Percentiles rank a stretch among this genome's conserved stretches.
These are phyloP conservation scores for Spongilla lacustris DNA, from an alignment of 37 sponge, comb jelly and placozoan genomes.

Conservation along the genomic window DNA sequence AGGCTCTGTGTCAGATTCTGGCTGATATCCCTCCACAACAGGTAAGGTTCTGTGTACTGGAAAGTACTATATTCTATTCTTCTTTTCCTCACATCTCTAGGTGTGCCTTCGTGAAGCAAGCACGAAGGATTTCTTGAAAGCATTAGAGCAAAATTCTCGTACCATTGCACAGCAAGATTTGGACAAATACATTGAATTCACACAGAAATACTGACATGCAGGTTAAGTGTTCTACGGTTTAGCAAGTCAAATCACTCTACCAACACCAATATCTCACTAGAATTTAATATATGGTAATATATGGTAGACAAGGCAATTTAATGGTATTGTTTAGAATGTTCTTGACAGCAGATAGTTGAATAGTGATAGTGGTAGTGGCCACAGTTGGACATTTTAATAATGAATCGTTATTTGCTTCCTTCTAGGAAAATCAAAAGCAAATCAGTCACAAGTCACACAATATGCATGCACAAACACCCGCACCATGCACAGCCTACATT, in stretches of 20 bases:
- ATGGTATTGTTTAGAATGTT: slow-evolving; percentile 73
- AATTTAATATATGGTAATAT: slow-evolving; percentile 1
- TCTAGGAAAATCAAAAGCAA: too few species aligned
- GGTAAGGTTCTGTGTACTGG: slow-evolving; percentile 6
- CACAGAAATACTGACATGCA: slow-evolving; percentile 34
- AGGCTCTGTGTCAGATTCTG: slow-evolving; percentile 11
- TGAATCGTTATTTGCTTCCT: too few species aligned
- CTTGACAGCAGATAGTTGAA: slow-evolving; percentile 91
- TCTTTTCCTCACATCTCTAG: neutral
- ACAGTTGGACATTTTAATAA: too few species aligned
- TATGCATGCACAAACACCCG: too few species aligned
- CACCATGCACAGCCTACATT: too few species aligned
- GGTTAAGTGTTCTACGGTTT: slow-evolving; percentile 15
- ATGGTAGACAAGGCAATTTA: neutral
- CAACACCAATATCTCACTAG: slow-evolving; percentile 3
- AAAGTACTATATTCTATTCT: neutral
- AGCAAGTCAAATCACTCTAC: neutral
- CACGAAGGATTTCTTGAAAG: slow-evolving; percentile 22
- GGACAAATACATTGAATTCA: slow-evolving; percentile 45
- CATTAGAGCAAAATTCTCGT: slow-evolving; percentile 41
- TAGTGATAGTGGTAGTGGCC: too few species aligned
- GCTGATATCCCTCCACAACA: slow-evolving; percentile 43
- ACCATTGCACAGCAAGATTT: slow-evolving; percentile 45
- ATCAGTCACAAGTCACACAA: too few species aligned
- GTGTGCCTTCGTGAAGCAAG: slow-evolving; percentile 9